phyloP scores from a whole-genome alignment of 1,140 invertebrate genomes.

The Bicyclus anynana region DNA sequence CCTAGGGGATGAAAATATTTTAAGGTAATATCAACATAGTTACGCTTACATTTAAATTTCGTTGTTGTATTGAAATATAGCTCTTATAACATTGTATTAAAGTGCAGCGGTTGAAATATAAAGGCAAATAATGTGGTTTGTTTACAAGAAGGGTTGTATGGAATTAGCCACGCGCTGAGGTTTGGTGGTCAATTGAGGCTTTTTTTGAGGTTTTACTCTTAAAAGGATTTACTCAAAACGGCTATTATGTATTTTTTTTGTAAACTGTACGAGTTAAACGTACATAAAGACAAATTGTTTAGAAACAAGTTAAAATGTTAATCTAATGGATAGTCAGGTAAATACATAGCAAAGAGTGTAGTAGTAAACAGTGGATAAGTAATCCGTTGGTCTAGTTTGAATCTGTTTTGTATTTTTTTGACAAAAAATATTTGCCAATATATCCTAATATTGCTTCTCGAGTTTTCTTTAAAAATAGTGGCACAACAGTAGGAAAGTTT shows the following conservation, averaged over 20 bases:
- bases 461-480: too few relatives aligned
- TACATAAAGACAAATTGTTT: too few relatives aligned
- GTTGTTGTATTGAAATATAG: neutral
- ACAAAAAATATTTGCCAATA: too few relatives aligned
- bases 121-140: neutral
- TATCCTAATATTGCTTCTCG: too few relatives aligned
- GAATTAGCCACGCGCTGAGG: conserved; percentile 30
- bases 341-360: too few relatives aligned
- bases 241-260: neutral
- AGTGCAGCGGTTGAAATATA: neutral
- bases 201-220: neutral
- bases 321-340: too few relatives aligned
- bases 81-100: neutral
- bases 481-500: too few relatives aligned
- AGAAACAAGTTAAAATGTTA: too few relatives aligned
- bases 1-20: conserved; percentile 27
- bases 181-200: conserved; percentile 23
- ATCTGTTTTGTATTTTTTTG: too few relatives aligned
- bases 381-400: too few relatives aligned
- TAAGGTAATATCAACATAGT: neutral
- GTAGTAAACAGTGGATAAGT: too few relatives aligned
- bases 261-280: too few relatives aligned
- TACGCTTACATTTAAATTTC: neutral
- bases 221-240: neutral
- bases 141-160: conserved; percentile 4